phyloP scores from a whole-genome alignment of 2,888 invertebrate genomes.

The Lochmaea capreae region DNA sequence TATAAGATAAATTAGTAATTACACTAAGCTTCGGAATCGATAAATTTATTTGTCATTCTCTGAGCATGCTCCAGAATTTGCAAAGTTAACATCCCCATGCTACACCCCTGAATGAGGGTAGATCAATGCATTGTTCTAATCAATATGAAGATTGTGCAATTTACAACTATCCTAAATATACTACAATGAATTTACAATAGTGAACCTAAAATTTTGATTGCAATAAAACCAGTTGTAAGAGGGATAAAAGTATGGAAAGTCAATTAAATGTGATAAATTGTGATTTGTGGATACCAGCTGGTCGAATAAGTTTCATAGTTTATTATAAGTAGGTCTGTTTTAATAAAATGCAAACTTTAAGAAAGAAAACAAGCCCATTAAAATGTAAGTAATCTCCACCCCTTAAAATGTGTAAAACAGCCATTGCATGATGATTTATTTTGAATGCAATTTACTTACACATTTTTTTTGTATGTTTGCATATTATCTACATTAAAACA shows the following conservation, averaged over 20 bases:
- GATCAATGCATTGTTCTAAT: slow-evolving; percentile 61
- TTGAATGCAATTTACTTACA: not conserved
- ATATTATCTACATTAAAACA: slow-evolving; percentile 29
- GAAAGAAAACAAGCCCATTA: slow-evolving; percentile 93
- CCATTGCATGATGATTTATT: not conserved
- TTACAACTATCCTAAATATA: slow-evolving; percentile 36
- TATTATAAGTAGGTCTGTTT: slow-evolving; percentile 37
- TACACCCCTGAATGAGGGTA: slow-evolving; percentile 56
- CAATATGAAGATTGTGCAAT: slow-evolving; percentile 57
- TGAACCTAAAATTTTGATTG: slow-evolving; percentile 25
- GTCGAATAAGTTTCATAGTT: slow-evolving; percentile 47
- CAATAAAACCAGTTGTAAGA: slow-evolving; percentile 30
- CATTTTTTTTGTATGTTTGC: slow-evolving; percentile 17
- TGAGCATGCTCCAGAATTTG: slow-evolving; percentile 43
- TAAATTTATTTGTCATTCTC: slow-evolving; percentile 39
- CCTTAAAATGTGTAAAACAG: not conserved
- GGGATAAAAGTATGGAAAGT: slow-evolving; percentile 49
- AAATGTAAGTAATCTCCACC: slow-evolving; percentile 81
- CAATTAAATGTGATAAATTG: slow-evolving; percentile 57
- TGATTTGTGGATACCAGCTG: slow-evolving; percentile 57
- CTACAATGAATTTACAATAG: slow-evolving; percentile 20
- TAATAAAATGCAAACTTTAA: slow-evolving; percentile 84
- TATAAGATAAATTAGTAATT: slow-evolving; percentile 22
- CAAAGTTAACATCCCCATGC: slow-evolving; percentile 52
- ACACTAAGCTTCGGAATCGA: slow-evolving; percentile 36